These are phyloP conservation scores for Aphrophora alni DNA, from an alignment of 2,888 invertebrate species.

Conservation along the genomic window DNA sequence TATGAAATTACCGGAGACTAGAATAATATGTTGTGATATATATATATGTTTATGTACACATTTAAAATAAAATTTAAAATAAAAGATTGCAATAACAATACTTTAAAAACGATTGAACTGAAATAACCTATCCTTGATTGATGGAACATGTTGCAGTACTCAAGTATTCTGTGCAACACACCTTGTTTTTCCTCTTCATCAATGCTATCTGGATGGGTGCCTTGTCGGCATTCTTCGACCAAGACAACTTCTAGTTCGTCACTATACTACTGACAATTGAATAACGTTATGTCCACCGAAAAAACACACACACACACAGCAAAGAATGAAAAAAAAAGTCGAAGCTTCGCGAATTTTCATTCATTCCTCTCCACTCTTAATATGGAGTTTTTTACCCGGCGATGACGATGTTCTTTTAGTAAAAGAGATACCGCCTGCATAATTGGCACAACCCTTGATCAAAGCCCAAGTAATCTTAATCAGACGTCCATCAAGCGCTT, in stretches of 20 bases:
- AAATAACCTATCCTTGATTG: not conserved
- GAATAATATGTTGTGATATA: too few relatives aligned
- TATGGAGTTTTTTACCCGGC: conserved; percentile 6
- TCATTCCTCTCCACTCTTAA: conserved; percentile 12
- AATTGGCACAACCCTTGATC: conserved; percentile 24
- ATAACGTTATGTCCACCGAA: conserved; percentile 29
- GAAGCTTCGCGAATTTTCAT: conserved; percentile 27
- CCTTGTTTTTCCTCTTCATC: conserved; percentile 9
- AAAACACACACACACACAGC: too few relatives aligned
- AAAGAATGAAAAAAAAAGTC: not conserved
- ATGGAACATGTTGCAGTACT: not conserved
- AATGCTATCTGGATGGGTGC: not conserved
- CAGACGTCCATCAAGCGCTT: conserved; percentile 23
- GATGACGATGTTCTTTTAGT: conserved; percentile 14
- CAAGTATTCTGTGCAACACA: conserved; percentile 2
- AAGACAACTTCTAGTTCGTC: conserved; percentile 28
- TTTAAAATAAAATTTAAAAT: too few relatives aligned
- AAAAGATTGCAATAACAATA: not conserved
- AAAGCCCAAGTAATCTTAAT: conserved; percentile 15
- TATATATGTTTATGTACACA: too few relatives aligned
- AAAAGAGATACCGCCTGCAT: conserved; percentile 27
- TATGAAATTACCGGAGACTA: too few relatives aligned
- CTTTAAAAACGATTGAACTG: not conserved
- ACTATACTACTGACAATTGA: conserved; percentile 30
- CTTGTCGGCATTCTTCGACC: not conserved